Percentiles rank a stretch among this genome's conserved stretches.
These are phyloP conservation scores for Lasioglossum pauxillum DNA, from an alignment of 2,888 invertebrate genomes.

Conservation along the genomic window DNA sequence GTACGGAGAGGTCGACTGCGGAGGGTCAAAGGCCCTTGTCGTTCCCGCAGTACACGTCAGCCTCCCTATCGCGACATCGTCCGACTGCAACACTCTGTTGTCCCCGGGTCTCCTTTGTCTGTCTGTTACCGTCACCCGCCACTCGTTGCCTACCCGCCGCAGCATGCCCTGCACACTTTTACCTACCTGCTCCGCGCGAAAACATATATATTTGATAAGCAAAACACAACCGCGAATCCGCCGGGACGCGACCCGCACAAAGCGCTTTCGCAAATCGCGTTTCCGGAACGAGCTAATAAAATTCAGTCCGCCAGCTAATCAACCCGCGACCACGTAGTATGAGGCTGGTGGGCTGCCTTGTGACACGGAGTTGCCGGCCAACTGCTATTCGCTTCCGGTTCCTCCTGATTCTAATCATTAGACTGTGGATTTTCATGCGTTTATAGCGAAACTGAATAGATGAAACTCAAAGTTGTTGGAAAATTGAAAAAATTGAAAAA, in stretches of 20 bases:
- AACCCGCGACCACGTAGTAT: slow-evolving; percentile 29
- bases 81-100: slow-evolving; percentile 24
- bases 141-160: slow-evolving; percentile 14
- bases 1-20: slow-evolving; percentile 48
- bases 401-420: not conserved
- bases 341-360: not conserved
- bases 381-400: not conserved
- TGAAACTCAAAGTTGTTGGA: too few species aligned
- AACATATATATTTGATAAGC: too few species aligned
- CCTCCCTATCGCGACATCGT: slow-evolving; percentile 60
- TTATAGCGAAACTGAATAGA: too few species aligned
- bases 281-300: slow-evolving; percentile 45
- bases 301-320: slow-evolving; percentile 12
- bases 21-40: slow-evolving; percentile 59
- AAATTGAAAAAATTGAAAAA: too few species aligned
- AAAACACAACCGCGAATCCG: slow-evolving; percentile 27
- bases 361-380: not conserved
- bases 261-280: slow-evolving; percentile 48
- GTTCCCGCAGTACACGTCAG: slow-evolving; percentile 43
- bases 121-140: slow-evolving; percentile 32
- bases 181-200: slow-evolving; percentile 30
- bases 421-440: too few species aligned
- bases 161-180: not conserved
- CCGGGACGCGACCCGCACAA: slow-evolving; percentile 7
- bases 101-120: slow-evolving; percentile 27